Evolutionary conservation across 1,140 invertebrate species (phyloP).

Genomic region (Steinernema feltiae): DNA sequence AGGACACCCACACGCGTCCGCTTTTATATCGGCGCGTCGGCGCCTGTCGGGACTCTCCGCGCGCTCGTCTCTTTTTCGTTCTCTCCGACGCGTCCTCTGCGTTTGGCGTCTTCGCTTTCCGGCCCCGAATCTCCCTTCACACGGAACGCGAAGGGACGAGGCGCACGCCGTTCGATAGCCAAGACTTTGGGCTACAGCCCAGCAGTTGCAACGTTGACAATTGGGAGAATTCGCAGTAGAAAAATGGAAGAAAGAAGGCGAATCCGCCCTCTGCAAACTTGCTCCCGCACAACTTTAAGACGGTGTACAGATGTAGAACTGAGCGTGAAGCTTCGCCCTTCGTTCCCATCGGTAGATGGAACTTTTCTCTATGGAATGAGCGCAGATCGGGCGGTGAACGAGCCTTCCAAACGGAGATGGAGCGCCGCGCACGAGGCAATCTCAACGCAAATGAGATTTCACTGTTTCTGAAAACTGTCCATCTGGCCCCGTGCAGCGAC

Average conservation of each 20-base stretch:
- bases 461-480: neutral
- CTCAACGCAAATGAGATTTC: neutral
- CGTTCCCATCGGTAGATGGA: too few species aligned
- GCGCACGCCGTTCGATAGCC: neutral
- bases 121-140: neutral
- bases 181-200: neutral
- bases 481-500: too few species aligned
- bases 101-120: neutral
- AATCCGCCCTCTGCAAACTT: too few species aligned
- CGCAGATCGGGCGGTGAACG: too few species aligned
- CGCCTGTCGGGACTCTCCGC: constrained; percentile 11
- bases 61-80: constrained; percentile 5
- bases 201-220: neutral
- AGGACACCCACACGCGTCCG: neutral
- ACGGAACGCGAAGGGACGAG: neutral
- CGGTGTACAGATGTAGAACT: too few species aligned
- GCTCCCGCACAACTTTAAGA: too few species aligned
- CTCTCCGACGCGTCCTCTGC: neutral
- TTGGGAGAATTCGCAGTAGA: neutral
- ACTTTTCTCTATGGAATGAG: too few species aligned
- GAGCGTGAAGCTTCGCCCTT: too few species aligned
- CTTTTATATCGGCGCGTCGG: constrained; percentile 12
- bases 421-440: neutral
- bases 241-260: too few species aligned
- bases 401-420: too few species aligned